Percentiles rank a stretch among this genome's conserved stretches.
Evolutionary conservation across 1,140 invertebrate species (phyloP).

Genomic region (Drosophila quadrilineata): DNA sequence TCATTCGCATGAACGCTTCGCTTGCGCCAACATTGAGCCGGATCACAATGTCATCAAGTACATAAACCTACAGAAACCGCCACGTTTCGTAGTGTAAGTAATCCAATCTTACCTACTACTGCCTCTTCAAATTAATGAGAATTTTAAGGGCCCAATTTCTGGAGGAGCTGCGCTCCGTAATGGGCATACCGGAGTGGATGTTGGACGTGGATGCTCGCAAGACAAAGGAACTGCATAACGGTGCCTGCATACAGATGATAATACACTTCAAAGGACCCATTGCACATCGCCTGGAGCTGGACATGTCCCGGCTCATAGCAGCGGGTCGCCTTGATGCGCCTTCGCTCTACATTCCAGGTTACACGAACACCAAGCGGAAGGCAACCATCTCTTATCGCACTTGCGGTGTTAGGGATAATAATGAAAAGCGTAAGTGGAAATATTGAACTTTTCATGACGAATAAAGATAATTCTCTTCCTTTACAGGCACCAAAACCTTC

Average conservation of each 20-base stretch:
- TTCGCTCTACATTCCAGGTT: conserved; percentile 90
- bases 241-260: conserved; percentile 92
- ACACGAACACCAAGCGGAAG: conserved; percentile 87
- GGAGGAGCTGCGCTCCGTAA: conserved; percentile 89
- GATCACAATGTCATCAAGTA: conserved; percentile 96
- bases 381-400: conserved; percentile 86
- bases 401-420: conserved; percentile 88
- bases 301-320: conserved; percentile 87
- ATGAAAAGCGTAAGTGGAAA: conserved; percentile 83
- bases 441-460: not conserved
- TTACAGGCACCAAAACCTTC: conserved; percentile 56
- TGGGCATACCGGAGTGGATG: conserved; percentile 95
- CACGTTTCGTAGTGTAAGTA: conserved; percentile 92
- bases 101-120: not conserved
- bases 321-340: conserved; percentile 88
- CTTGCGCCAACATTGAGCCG: conserved; percentile 95
- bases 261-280: conserved; percentile 93
- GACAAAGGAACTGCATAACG: conserved; percentile 89
- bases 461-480: not conserved
- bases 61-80: conserved; percentile 92
- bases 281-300: conserved; percentile 88
- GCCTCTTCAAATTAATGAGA: not conserved
- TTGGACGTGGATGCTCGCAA: conserved; percentile 91
- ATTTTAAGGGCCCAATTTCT: conserved; percentile 90
- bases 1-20: conserved; percentile 87